phyloP scores from a whole-genome alignment of 1,140 invertebrate genomes.

The Holcopasites calliopsidis region DNA sequence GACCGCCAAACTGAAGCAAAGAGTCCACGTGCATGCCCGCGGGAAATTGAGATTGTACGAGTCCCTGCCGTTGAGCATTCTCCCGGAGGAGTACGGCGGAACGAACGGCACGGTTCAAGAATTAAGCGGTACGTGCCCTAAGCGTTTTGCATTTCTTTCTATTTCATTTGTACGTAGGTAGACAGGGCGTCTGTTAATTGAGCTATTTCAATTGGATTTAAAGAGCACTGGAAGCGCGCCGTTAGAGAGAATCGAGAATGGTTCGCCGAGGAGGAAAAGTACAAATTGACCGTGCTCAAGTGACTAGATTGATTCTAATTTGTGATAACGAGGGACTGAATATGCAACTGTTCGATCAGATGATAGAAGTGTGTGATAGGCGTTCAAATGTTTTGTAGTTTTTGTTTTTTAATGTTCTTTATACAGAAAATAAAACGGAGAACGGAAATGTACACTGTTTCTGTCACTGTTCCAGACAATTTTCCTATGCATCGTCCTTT shows the following conservation, averaged over 20 bases:
- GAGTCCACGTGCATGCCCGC: slow-evolving; percentile 80
- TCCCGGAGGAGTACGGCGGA: slow-evolving; percentile 84
- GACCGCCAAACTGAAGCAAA: slow-evolving; percentile 83
- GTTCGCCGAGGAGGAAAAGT: slow-evolving; percentile 81
- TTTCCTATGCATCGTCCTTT: neutral
- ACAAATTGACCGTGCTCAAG: slow-evolving; percentile 68
- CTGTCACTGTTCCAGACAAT: neutral
- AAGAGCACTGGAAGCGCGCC: slow-evolving; percentile 81
- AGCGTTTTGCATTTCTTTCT: no score
- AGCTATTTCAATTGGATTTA: slow-evolving; percentile 34
- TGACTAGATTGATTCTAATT: slow-evolving; percentile 34
- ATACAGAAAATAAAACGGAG: slow-evolving; percentile 20
- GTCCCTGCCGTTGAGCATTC: slow-evolving; percentile 76
- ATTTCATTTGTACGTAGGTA: neutral
- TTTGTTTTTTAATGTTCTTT: slow-evolving; percentile 21
- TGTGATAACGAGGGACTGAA: neutral
- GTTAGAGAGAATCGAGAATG: slow-evolving; percentile 80
- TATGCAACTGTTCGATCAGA: neutral
- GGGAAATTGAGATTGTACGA: slow-evolving; percentile 73
- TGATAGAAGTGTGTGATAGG: neutral
- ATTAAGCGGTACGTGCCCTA: slow-evolving; percentile 78
- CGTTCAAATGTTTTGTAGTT: slow-evolving; percentile 4
- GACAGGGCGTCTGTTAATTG: neutral
- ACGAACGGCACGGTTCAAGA: slow-evolving; percentile 78
- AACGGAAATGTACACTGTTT: slow-evolving; percentile 16